phyloP scores from a whole-genome alignment of 37 sponge, comb jelly and placozoan genomes.

The Chondrilla cf. caribensis region DNA sequence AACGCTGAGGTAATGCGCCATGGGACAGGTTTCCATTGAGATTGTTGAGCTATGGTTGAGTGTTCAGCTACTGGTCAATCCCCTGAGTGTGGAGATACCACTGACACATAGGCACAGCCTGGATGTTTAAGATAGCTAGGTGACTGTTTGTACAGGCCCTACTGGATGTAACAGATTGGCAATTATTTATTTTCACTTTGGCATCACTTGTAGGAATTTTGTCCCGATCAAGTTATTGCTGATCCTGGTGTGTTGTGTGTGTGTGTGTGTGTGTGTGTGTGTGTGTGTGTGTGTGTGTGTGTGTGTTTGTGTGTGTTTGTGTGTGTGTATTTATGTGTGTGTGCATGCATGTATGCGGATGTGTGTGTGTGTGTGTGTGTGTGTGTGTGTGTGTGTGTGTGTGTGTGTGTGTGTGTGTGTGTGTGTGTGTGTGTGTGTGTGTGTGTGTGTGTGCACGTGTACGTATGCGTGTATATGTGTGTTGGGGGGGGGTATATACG shows the following conservation, averaged over 20 bases:
- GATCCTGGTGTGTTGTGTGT: neutral
- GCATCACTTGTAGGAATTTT: too few species aligned
- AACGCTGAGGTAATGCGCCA: too few species aligned
- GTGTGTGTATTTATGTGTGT: conserved; percentile 23
- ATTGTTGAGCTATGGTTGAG: too few species aligned
- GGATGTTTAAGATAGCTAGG: too few species aligned
- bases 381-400: conserved; percentile 9
- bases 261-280: conserved; percentile 27
- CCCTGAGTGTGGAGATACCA: too few species aligned
- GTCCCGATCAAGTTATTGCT: too few species aligned
- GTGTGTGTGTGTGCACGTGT: conserved; percentile 23
- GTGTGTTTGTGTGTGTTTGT: conserved; percentile 24
- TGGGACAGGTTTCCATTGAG: too few species aligned
- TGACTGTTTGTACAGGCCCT: too few species aligned
- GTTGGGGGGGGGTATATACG: conserved; percentile 13
- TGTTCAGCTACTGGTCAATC: too few species aligned
- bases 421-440: conserved; percentile 27
- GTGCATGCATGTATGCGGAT: neutral
- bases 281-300: conserved; percentile 28
- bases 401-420: neutral
- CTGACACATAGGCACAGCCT: too few species aligned
- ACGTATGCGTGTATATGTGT: conserved; percentile 15
- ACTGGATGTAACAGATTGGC: too few species aligned
- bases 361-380: conserved; percentile 6
- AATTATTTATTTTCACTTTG: too few species aligned